These are phyloP conservation scores for Noctilio leporinus DNA, from an alignment of 2,113 vertebrate genomes.

Conservation along the genomic window DNA sequence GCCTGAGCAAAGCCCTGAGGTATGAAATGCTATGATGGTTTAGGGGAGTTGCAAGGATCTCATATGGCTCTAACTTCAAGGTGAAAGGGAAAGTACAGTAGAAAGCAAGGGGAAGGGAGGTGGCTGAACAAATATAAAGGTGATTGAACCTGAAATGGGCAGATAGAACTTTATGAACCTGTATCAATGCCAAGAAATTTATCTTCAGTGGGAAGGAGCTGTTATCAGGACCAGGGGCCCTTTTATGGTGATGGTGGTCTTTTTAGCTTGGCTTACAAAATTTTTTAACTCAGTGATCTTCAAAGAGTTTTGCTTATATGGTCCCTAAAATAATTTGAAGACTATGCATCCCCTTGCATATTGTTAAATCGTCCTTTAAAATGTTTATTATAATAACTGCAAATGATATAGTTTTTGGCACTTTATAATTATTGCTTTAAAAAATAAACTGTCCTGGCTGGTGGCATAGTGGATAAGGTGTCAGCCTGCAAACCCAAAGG, in stretches of 20 bases:
- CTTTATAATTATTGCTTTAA: background rate
- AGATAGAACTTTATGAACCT: background rate
- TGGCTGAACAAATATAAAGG: background rate
- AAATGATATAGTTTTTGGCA: background rate
- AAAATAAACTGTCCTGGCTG: background rate
- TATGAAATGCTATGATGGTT: background rate
- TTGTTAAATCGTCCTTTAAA: slow-evolving; percentile 17
- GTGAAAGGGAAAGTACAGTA: background rate
- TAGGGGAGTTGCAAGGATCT: background rate
- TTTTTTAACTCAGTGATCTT: background rate
- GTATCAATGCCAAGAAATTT: background rate
- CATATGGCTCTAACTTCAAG: background rate
- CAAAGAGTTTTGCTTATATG: background rate
- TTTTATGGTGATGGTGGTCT: background rate
- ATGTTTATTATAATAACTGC: background rate
- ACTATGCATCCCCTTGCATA: background rate
- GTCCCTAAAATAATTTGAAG: slow-evolving; percentile 18
- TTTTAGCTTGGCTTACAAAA: background rate
- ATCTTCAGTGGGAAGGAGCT: background rate
- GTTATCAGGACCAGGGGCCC: background rate
- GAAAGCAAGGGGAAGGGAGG: background rate
- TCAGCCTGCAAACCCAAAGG: no score
- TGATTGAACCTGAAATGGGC: background rate
- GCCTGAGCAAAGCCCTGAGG: background rate
- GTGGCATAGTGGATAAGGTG: no score